Evolutionary conservation across 2,888 invertebrate species (phyloP).

Genomic region (Spisula subtruncata): DNA sequence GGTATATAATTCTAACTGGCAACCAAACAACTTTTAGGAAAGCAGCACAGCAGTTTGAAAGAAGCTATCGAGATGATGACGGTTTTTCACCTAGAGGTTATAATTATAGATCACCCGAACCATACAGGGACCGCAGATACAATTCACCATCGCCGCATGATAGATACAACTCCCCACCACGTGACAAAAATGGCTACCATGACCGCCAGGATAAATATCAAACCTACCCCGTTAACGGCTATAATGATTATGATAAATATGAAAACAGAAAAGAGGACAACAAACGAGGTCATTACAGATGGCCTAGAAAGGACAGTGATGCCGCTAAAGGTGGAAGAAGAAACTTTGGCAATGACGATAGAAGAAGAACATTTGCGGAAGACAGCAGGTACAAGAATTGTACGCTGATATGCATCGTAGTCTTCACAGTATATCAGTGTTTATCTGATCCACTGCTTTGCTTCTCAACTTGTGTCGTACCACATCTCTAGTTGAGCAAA

Average conservation of each 20-base stretch:
- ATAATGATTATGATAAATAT: background rate
- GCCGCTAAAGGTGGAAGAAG: background rate
- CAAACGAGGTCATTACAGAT: slow-evolving; percentile 2
- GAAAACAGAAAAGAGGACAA: background rate
- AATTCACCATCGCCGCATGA: slow-evolving; percentile 27
- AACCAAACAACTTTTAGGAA: slow-evolving; percentile 38
- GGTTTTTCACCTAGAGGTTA: slow-evolving; percentile 17
- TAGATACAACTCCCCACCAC: slow-evolving; percentile 7
- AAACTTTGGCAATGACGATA: background rate
- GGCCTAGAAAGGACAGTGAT: background rate
- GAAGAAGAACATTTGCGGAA: slow-evolving; percentile 30
- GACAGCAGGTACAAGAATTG: slow-evolving; percentile 32
- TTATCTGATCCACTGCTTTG: slow-evolving; percentile 26
- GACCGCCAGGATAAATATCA: background rate
- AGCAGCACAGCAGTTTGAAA: background rate
- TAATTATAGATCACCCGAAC: slow-evolving; percentile 13
- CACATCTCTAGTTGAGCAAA: background rate
- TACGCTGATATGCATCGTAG: slow-evolving; percentile 30
- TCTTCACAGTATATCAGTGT: background rate
- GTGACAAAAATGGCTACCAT: background rate
- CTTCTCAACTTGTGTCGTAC: background rate
- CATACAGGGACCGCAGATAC: background rate
- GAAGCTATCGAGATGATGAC: slow-evolving; percentile 15
- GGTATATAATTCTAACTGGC: background rate
- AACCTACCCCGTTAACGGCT: background rate